These are phyloP conservation scores for Todiramphus chloris DNA, from an alignment of 2,113 vertebrate genomes.

Conservation along the genomic window DNA sequence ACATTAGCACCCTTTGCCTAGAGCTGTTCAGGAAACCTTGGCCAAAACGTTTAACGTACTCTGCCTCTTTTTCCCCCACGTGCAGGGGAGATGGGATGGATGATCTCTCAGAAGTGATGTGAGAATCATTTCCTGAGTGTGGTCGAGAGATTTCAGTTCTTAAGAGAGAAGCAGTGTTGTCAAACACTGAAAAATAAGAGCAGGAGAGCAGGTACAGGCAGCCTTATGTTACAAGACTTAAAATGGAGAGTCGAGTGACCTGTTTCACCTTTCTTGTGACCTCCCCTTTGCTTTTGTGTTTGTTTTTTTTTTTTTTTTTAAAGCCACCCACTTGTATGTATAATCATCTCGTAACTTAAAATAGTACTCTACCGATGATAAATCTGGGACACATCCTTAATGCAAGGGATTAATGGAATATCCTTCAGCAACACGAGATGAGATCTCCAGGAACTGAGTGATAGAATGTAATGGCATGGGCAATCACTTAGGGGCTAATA, in stretches of 20 bases:
- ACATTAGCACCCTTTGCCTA: background rate
- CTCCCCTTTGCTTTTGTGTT: background rate
- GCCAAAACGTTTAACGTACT: background rate
- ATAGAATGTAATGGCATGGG: slow-evolving; percentile 26
- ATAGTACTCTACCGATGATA: background rate
- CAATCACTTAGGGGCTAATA: slow-evolving; percentile 59
- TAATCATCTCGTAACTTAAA: background rate
- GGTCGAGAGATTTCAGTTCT: background rate
- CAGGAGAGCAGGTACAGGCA: background rate
- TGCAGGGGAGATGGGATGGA: background rate
- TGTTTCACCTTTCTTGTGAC: background rate
- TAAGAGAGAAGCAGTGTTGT: background rate
- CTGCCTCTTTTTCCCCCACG: background rate
- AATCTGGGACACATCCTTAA: slow-evolving; percentile 22
- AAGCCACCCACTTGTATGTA: background rate
- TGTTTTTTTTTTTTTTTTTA: background rate
- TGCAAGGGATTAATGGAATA: slow-evolving; percentile 35
- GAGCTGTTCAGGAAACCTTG: background rate
- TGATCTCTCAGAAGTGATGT: background rate
- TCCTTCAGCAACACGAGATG: slow-evolving; percentile 27
- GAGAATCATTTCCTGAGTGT: background rate
- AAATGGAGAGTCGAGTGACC: background rate
- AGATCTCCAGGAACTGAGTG: slow-evolving; percentile 31
- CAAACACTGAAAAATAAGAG: background rate
- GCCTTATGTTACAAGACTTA: background rate